These are phyloP conservation scores for Enteromius anoplus DNA, from an alignment of 2,797 vertebrate genomes.

Conservation along the genomic window DNA sequence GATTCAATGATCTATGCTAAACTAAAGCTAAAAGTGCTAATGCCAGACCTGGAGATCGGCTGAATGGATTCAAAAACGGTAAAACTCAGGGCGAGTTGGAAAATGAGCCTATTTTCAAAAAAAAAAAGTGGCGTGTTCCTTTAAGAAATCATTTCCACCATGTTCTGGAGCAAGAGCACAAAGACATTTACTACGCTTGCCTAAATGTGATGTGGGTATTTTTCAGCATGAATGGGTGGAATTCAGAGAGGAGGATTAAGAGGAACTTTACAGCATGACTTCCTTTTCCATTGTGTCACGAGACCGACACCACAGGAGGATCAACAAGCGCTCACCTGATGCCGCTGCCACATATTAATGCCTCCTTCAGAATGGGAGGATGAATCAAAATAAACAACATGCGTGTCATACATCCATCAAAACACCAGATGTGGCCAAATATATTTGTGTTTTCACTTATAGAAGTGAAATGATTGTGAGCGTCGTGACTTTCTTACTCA, in stretches of 20 bases:
- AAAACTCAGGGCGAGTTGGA: too few relatives aligned
- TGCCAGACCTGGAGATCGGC: too few relatives aligned
- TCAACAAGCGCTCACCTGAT: constrained; percentile 23
- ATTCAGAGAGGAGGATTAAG: constrained; percentile 57
- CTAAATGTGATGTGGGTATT: constrained; percentile 33
- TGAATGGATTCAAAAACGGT: too few relatives aligned
- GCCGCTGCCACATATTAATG: not conserved
- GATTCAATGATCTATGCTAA: too few relatives aligned
- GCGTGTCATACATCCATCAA: not conserved
- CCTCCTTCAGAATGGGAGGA: not conserved
- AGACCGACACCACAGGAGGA: constrained; percentile 58
- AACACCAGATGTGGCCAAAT: not conserved
- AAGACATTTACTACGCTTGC: not conserved
- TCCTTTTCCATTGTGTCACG: constrained; percentile 54
- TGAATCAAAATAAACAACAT: not conserved
- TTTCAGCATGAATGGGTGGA: constrained; percentile 43
- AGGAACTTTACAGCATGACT: constrained; percentile 55
- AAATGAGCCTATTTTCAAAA: too few relatives aligned
- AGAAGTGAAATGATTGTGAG: not conserved
- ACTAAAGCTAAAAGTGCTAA: too few relatives aligned
- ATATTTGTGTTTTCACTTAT: not conserved
- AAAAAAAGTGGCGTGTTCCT: too few relatives aligned
- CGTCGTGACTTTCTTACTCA: not conserved
- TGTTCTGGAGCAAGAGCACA: not conserved
- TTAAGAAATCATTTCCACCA: not conserved